Base-by-base conservation (phyloP, 2,797 vertebrate genomes). In the Spinibarbus caldwelli region DNA sequence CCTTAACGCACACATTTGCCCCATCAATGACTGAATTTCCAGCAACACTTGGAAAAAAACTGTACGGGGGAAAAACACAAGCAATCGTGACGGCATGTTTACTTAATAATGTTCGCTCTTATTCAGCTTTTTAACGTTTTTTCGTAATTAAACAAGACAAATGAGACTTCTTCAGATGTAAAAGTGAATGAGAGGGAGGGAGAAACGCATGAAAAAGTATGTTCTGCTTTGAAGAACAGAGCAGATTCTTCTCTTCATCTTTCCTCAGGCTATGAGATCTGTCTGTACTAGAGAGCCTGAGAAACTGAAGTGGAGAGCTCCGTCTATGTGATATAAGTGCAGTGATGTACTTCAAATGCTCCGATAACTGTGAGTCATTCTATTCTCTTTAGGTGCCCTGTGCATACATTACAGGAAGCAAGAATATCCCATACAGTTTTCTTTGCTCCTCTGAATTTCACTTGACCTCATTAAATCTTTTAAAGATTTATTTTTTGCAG, bases 141-240 rank as follows among this genome's bases (percentile, higher is more conserved):
- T 26, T 64, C 45, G n/a, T 70, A 57, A 71, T 45, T 66, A 79
- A 89, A 49, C 11, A 64, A 49, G 31, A 34, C 31, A 34, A 34
- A 34, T 34, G 54, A 62, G 70, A 34, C 4, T 17, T 21, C 57
- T 57, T 62, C 34, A 77, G 31, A 72, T 82, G 36, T 52, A 70
- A 9, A 49, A 64, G 41, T 82, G 49, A 68, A 84, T 68, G 83
- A 87, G 70, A 87, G 17, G 45, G 73, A 85, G 57, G 52, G 47
- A 82, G 75, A 70, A 14, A 26, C 15, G 23, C 82, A 82, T 4
- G 81, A 86, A 87, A 90, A 87, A 80, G 78, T 34, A 57, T 31
- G 82, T 78, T 82, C 71, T 80, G 68, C 86, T 87, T 87, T 88
- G 84, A 90, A 88, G 87, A 86, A 88, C 85, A 86, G 38, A 87